Percentiles rank a stretch among this genome's conserved stretches.
These are phyloP conservation scores for Chironomus tepperi DNA, from an alignment of 1,140 invertebrate species.

Conservation along the genomic window DNA sequence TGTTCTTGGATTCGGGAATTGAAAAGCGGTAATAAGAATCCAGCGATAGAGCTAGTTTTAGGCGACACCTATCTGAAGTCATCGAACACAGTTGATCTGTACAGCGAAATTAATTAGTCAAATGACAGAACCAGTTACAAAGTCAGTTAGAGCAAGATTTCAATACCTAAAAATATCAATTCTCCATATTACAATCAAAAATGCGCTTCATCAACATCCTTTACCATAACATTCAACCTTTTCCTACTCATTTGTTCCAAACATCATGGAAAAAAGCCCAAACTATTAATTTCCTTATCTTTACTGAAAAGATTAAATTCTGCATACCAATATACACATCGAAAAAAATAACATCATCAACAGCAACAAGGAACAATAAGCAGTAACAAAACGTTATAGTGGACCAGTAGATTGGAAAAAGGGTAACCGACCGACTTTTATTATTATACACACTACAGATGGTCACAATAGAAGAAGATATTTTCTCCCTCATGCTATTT, in stretches of 20 bases:
- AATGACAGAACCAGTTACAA: too few species aligned
- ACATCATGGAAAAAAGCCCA: conserved; percentile 23
- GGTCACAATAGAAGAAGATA: not conserved
- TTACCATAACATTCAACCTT: not conserved
- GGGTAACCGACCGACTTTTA: not conserved
- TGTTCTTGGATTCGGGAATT: too few species aligned
- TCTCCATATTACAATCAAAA: too few species aligned
- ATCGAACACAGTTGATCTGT: too few species aligned
- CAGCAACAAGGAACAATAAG: not conserved
- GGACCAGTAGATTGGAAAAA: conserved; percentile 23
- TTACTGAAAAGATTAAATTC: conserved; percentile 23
- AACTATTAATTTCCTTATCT: conserved; percentile 24
- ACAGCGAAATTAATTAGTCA: too few species aligned
- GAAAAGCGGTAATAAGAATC: too few species aligned
- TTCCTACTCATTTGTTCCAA: not conserved
- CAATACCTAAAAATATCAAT: too few species aligned
- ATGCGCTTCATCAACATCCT: too few species aligned
- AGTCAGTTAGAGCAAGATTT: too few species aligned
- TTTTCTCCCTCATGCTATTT: not conserved
- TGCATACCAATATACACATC: not conserved
- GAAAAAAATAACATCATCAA: not conserved
- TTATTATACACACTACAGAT: not conserved
- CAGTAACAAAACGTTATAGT: not conserved
- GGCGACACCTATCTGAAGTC: too few species aligned
- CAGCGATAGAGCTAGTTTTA: too few species aligned